Evolutionary conservation across 2,113 vertebrate species (phyloP).

Genomic region (Coptodon bakossiorum): DNA sequence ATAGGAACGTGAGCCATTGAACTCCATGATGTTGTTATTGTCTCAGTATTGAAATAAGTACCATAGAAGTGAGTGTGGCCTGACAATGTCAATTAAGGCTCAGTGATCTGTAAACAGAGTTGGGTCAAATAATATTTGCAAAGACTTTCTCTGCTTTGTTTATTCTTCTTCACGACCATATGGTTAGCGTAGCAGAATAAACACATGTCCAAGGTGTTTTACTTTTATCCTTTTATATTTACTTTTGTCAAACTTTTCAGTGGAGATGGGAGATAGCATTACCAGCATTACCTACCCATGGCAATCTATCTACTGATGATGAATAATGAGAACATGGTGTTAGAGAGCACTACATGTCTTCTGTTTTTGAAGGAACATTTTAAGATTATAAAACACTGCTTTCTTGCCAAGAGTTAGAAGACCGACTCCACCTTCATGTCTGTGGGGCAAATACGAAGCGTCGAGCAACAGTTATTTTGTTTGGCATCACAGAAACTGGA

Average conservation of each 20-base stretch:
- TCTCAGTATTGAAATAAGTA: slow-evolving; percentile 54
- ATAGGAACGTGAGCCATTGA: slow-evolving; percentile 59
- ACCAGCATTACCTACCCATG: neutral
- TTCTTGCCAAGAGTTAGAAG: neutral
- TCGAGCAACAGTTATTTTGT: neutral
- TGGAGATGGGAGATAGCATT: neutral
- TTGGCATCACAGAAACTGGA: neutral
- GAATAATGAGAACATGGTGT: neutral
- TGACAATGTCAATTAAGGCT: slow-evolving; percentile 54
- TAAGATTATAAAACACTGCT: neutral
- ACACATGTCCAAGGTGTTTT: neutral
- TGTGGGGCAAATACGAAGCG: neutral
- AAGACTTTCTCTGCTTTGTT: slow-evolving; percentile 28
- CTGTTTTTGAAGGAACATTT: neutral
- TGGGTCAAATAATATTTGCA: slow-evolving; percentile 27
- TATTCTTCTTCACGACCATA: neutral
- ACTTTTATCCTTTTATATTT: neutral
- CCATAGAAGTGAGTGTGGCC: slow-evolving; percentile 20
- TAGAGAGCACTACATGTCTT: neutral
- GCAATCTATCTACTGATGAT: neutral
- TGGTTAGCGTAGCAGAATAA: neutral
- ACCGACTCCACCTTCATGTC: neutral
- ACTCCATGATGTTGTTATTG: slow-evolving; percentile 59
- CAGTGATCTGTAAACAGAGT: slow-evolving; percentile 54
- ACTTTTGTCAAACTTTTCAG: neutral